A percentile compares a stretch with the other conserved stretches of the same genome.
These are phyloP conservation scores for Nineta flava DNA, from an alignment of 2,888 invertebrate genomes.

Conservation along the genomic window DNA sequence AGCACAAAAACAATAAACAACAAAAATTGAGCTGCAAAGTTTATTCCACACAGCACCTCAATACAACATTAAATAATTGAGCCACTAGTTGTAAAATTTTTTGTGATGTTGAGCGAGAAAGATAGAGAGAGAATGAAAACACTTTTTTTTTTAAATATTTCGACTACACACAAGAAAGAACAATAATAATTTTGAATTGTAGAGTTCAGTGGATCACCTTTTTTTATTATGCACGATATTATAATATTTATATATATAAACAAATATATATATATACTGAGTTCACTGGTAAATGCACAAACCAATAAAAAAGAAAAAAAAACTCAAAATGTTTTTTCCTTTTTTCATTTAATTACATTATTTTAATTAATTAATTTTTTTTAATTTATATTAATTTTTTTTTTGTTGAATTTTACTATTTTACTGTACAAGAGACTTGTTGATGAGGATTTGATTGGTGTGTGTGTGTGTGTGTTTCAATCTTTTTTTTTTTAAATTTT, in stretches of 20 bases:
- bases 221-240: background rate
- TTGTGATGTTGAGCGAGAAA: background rate
- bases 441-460: background rate
- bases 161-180: background rate
- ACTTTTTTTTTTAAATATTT: background rate
- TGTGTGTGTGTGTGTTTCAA: too few species aligned
- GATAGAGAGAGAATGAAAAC: background rate
- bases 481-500: too few species aligned
- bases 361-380: background rate
- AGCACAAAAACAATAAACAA: background rate
- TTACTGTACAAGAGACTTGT: constrained; percentile 2
- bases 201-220: too few species aligned
- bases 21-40: background rate
- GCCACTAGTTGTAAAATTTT: background rate
- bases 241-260: background rate
- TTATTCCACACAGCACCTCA: background rate
- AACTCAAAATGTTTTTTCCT: background rate
- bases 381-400: background rate
- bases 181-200: too few species aligned
- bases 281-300: constrained; percentile 4
- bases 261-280: too few species aligned
- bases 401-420: background rate
- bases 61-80: background rate
- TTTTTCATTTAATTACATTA: background rate
- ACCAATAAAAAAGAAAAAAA: background rate